These are phyloP conservation scores for Dendrocopos noguchii DNA, from an alignment of 2,113 vertebrate species.

Conservation along the genomic window DNA sequence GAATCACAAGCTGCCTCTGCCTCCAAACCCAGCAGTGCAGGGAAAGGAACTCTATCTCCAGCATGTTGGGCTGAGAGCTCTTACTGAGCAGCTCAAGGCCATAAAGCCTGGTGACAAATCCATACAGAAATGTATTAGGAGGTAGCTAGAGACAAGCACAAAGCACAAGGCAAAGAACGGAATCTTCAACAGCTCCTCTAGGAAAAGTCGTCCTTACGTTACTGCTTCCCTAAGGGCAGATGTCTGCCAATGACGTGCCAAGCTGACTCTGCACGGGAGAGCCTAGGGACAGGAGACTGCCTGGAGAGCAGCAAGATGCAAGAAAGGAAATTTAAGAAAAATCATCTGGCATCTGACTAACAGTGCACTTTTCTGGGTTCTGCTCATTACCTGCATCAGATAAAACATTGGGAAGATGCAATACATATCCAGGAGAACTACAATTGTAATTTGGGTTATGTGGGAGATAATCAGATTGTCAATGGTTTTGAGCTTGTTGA, in stretches of 20 bases:
- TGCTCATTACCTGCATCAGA: not conserved
- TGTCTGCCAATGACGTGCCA: rapidly evolving
- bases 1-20: not conserved
- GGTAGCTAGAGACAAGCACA: not conserved
- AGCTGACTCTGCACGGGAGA: not conserved
- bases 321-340: not conserved
- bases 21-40: not conserved
- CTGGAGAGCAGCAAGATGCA: not conserved
- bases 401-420: not conserved
- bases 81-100: not conserved
- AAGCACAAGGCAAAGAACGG: too few species aligned
- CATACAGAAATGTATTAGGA: not conserved
- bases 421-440: not conserved
- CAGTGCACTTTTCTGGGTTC: not conserved
- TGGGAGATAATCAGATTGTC: slow-evolving; percentile 35
- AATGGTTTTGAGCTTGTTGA: slow-evolving; percentile 69
- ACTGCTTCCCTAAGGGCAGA: not conserved
- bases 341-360: not conserved
- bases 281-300: not conserved
- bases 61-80: not conserved
- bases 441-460: slow-evolving; percentile 31
- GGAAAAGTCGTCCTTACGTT: not conserved
- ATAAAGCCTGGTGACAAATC: not conserved
- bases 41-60: not conserved
- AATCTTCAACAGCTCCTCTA: not conserved